Base-by-base conservation (phyloP, 2,888 invertebrate genomes). In the Drosophila affinis region DNA sequence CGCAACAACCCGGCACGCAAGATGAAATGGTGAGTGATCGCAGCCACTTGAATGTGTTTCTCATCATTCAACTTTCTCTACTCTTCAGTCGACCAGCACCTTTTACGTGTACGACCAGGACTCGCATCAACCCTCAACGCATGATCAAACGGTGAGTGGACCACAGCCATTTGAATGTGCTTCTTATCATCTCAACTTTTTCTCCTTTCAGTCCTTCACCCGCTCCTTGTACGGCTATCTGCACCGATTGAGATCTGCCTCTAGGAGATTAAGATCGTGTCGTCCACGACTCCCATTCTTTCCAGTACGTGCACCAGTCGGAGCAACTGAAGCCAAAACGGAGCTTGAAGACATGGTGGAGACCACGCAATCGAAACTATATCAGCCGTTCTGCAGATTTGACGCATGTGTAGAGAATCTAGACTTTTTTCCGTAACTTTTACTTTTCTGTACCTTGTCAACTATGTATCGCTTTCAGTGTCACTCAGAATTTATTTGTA, bases 301-400 rank as follows among this genome's bases (percentile, higher is more conserved):
- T 64, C 48, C 32, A 52, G 45, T 77, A 61, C 60, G 51, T 61
- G 45, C 60, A 55, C 12, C 69, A 69, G 39, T 63, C 64, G 34
- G 69, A 76, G 47, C 74, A 69, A 14, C 32, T 73, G 7, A 59
- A 29, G 68, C 48, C 29, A 18, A 44, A 29, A 32, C 68, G 0
- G 67, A 69, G 32, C 51, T 64, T 17, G 39, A 44, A 7, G 29
- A 56, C n/a, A 52, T 69, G 27, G 14, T 70, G 18, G 45, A 59
- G 27, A 45, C 44, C 10, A 55, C 58, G 17, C 53, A 69, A 18
- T 47, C 52, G 10, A 67, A 52, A 46, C 46, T 58, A 12, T 44
- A 55, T 9, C 51, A 67, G 3, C 18, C 60, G 0, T 45, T 32
- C 17, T 49, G 51, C 0, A 27, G 59, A 2, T 29, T 70, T 59